Evolutionary conservation across 2,797 vertebrate species (phyloP).

Genomic region (Uromys caudimaculatus): DNA sequence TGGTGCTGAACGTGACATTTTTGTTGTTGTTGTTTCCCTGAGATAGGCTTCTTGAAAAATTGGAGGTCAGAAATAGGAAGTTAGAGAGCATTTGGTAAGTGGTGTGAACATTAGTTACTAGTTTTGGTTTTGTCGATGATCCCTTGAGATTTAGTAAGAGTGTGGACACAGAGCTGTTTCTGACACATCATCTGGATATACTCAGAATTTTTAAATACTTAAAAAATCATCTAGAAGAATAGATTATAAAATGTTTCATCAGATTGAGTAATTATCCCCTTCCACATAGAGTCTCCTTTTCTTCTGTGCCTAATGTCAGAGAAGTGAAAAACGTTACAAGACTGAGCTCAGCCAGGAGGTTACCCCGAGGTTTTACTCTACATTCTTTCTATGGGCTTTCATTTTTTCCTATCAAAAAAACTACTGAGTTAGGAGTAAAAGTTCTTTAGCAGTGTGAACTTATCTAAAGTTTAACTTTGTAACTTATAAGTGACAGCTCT

Average conservation of each 20-base stretch:
- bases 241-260: neutral
- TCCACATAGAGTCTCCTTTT: neutral
- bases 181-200: neutral
- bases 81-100: neutral
- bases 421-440: constrained; percentile 25
- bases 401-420: constrained; percentile 65
- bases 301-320: neutral
- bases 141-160: neutral
- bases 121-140: neutral
- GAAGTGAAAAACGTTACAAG: neutral
- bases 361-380: constrained; percentile 48
- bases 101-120: neutral
- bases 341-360: neutral
- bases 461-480: constrained; percentile 39
- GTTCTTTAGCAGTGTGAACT: constrained; percentile 57
- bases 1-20: neutral
- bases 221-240: neutral
- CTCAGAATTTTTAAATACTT: constrained; percentile 39
- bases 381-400: constrained; percentile 62
- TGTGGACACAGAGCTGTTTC: neutral
- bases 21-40: neutral
- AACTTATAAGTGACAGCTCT: constrained; percentile 33
- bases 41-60: neutral
- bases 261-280: neutral
- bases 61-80: neutral